Evolutionary conservation across 2,888 invertebrate species (phyloP).

Genomic region (Melanophora roralis): DNA sequence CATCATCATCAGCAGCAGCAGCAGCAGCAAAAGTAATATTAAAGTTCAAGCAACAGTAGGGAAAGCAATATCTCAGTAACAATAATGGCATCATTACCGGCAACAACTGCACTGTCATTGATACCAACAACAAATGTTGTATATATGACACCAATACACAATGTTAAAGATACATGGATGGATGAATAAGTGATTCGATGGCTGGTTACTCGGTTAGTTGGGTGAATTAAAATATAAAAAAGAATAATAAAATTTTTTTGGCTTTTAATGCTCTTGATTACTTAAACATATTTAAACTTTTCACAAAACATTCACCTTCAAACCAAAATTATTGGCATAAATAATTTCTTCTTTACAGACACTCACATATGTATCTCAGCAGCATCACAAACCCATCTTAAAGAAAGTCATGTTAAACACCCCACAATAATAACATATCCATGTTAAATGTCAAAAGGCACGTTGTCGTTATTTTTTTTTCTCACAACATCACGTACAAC

Average conservation of each 20-base stretch:
- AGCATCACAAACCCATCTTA: not conserved
- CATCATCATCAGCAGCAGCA: conserved; percentile 29
- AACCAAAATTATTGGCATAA: not conserved
- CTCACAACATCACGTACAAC: not conserved
- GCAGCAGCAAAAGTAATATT: not conserved
- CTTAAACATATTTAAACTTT: not conserved
- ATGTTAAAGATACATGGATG: conserved; percentile 32
- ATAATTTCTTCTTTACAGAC: too few species aligned
- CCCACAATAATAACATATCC: conserved; percentile 46
- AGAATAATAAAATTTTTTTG: conserved; percentile 39
- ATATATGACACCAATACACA: conserved; percentile 32
- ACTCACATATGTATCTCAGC: not conserved
- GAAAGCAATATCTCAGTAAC: conserved; percentile 4
- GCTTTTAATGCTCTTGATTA: conserved; percentile 42
- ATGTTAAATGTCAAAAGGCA: conserved; percentile 60
- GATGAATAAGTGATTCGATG: conserved; percentile 6
- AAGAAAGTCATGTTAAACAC: conserved; percentile 47
- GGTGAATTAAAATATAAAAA: conserved; percentile 31
- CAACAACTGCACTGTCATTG: not conserved
- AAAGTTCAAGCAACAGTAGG: conserved; percentile 3
- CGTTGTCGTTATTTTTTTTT: conserved; percentile 5
- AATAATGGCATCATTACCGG: conserved; percentile 24
- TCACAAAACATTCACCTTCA: not conserved
- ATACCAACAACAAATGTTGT: conserved; percentile 13
- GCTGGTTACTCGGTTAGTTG: conserved; percentile 23